Conservation (phyloP, 1,140 invertebrate genomes). For the Cherax quadricarinatus region DNA sequence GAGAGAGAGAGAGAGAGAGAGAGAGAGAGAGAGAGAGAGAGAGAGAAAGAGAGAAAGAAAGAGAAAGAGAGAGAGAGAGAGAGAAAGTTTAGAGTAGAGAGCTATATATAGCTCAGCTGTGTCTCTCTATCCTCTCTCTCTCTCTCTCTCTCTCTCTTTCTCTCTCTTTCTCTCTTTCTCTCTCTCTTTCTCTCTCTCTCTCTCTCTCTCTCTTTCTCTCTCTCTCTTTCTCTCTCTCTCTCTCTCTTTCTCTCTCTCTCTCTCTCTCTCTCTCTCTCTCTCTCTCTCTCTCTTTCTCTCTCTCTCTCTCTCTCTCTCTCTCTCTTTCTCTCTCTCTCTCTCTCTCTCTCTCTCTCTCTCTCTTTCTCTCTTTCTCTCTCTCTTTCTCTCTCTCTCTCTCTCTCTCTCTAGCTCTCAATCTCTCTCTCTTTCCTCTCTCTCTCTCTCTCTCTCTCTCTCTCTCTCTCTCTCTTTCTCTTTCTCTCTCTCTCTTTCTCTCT, state of each 20-base stretch:
- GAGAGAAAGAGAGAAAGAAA: no score
- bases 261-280: slow-evolving; percentile 36
- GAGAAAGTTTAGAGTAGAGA: no score
- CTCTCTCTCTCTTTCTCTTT: no score
- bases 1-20: no score
- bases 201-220: slow-evolving; percentile 15
- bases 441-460: no score
- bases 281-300: slow-evolving; percentile 34
- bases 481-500: no score
- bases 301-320: slow-evolving; percentile 40
- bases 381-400: no score
- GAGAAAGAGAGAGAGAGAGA: no score
- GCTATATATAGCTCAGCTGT: no score
- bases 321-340: slow-evolving; percentile 13
- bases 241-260: slow-evolving; percentile 10
- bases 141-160: slow-evolving; percentile 21
- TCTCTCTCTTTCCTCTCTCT: no score
- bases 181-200: slow-evolving; percentile 21
- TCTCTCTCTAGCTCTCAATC: no score
- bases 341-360: slow-evolving; percentile 33
- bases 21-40: no score
- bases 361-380: slow-evolving; percentile 23
- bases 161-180: slow-evolving; percentile 19
- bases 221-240: slow-evolving; percentile 5
- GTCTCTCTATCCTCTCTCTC: neutral